Evolutionary conservation across 2,113 vertebrate species (phyloP).

Genomic region (Conger conger): DNA sequence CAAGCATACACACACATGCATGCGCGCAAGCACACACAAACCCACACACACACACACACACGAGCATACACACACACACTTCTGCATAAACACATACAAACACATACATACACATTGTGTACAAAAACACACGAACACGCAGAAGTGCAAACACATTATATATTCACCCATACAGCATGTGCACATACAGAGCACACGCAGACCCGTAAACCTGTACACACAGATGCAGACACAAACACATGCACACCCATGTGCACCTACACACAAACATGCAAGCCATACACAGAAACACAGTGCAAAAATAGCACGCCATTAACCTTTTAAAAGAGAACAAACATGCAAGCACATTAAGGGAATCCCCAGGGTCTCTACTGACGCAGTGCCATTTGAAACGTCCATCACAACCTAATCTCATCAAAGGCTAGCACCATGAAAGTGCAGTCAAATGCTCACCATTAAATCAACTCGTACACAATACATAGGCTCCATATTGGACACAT

Average conservation of each 20-base stretch:
- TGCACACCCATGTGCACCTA: not conserved
- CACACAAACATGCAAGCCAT: too few relatives aligned
- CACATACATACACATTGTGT: not conserved
- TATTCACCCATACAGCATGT: too few relatives aligned
- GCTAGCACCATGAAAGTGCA: not conserved
- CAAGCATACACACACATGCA: not conserved
- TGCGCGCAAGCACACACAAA: too few relatives aligned
- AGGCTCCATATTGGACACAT: too few relatives aligned
- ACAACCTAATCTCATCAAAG: not conserved
- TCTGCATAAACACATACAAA: too few relatives aligned
- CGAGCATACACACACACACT: not conserved
- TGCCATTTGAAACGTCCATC: conserved; percentile 8
- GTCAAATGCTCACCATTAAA: too few relatives aligned
- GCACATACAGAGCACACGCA: not conserved
- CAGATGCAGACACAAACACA: not conserved
- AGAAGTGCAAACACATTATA: too few relatives aligned
- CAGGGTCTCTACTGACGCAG: not conserved
- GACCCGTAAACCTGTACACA: not conserved
- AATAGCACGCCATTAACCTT: too few relatives aligned
- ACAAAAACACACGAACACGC: not conserved
- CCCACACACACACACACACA: not conserved
- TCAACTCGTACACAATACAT: too few relatives aligned
- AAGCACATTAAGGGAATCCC: too few relatives aligned
- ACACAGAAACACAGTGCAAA: too few relatives aligned
- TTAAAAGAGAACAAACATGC: too few relatives aligned